These are phyloP conservation scores for Amblyornis subalaris DNA, from an alignment of 2,113 vertebrate genomes.

Conservation along the genomic window DNA sequence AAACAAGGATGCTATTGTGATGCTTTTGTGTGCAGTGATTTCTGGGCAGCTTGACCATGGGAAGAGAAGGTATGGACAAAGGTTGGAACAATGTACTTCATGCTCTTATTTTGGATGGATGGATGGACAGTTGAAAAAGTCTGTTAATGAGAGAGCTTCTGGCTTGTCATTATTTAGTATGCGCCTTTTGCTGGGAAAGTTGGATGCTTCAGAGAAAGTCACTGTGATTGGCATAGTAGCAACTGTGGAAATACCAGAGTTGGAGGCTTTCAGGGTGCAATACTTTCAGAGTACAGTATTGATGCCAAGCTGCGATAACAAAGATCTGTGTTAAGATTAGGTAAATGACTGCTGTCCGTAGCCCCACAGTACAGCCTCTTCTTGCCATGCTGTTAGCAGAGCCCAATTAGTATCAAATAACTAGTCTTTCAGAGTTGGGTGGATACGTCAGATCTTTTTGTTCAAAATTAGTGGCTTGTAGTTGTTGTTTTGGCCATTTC, in stretches of 20 bases:
- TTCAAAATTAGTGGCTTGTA: background rate
- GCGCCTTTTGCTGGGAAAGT: conserved; percentile 16
- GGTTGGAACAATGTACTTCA: background rate
- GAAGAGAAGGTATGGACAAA: background rate
- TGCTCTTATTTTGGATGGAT: background rate
- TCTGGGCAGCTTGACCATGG: background rate
- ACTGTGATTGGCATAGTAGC: background rate
- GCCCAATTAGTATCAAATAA: conserved; percentile 14
- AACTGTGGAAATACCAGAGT: background rate
- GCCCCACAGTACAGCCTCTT: background rate
- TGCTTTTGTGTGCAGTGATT: background rate
- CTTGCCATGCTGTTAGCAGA: background rate
- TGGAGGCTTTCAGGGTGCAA: background rate
- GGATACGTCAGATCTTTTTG: background rate
- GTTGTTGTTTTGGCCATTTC: background rate
- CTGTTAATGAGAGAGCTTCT: conserved; percentile 7
- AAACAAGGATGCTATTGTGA: background rate
- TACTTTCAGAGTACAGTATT: background rate
- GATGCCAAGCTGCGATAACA: background rate
- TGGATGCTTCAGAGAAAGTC: background rate
- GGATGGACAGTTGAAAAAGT: background rate
- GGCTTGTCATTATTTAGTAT: background rate
- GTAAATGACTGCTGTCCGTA: background rate
- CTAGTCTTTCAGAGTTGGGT: background rate
- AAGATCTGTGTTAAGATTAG: background rate